Base-by-base conservation (phyloP, 2,888 invertebrate species). In the Polydrusus pterygomalis region DNA sequence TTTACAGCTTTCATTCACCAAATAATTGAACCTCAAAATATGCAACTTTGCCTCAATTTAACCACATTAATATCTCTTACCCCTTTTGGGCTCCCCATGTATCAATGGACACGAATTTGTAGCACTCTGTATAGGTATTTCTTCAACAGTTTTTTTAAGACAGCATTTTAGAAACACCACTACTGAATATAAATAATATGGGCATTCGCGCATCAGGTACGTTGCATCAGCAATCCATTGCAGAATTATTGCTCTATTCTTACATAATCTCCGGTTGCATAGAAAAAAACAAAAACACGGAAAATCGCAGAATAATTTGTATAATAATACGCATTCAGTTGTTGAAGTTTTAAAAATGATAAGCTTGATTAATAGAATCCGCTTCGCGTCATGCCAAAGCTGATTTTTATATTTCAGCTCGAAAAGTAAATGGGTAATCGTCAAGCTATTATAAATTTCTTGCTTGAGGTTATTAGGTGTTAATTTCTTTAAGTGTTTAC, bases 401-500 rank as follows among this genome's bases (percentile, higher is more conserved):
- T 60, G 38, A 60, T 60, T 38, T 38, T 60, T 1, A 60, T 60
- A 60, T 18, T 60, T 60, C 17, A 38, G 38, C 40, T 40, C 38
- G 17, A 60, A 60, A 40, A 60, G 18, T 60, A 34, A 34, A 60
- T 60, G 58, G 58, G 17, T 38, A 38, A 60, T 38, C 30, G 17
- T 15, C 17, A 60, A 10, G 34, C 6, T n/a, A 40, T 40, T 60
- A 60, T 38, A 60, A 38, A 38, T 60, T 38, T 60, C 38, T 60
- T 38, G 58, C 58, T 60, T 38, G 38, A 10, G 17, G 38, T 38
- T 60, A 60, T 60, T 38, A 60, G 58, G 54, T 54, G 54, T 30
- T 54, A 54, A 54, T 54, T 54, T 54, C 54, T 54, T 54, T 54
- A 54, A 54, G 54, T 54, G 54, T 54, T 54, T 54, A 54, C 54